Conservation (phyloP, 2,797 vertebrate species). For the Luscinia megarhynchos region DNA sequence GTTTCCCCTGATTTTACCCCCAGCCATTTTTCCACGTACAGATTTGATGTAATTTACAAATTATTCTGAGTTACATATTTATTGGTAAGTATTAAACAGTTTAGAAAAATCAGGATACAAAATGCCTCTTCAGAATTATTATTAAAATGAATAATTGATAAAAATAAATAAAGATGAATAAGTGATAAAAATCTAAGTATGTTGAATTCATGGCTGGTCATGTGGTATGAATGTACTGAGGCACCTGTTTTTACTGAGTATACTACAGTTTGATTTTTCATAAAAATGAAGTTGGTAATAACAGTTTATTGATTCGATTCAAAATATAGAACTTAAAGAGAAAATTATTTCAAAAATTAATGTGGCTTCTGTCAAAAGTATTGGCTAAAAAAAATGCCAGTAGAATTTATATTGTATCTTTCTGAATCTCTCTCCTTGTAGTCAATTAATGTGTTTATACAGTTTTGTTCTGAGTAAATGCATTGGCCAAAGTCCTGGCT, state of each 20-base stretch:
- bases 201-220: neutral
- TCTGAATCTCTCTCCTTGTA: neutral
- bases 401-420: neutral
- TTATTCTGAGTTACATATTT: neutral
- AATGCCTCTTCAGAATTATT: neutral
- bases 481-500: neutral
- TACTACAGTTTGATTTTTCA: neutral
- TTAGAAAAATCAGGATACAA: neutral
- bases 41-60: neutral
- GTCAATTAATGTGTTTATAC: neutral
- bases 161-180: neutral
- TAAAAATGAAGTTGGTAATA: neutral
- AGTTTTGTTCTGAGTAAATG: slow-evolving; percentile 8
- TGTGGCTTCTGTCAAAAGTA: neutral
- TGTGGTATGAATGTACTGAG: neutral
- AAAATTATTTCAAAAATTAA: neutral
- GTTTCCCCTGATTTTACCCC: neutral
- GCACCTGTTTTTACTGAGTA: neutral
- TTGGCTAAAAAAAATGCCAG: neutral
- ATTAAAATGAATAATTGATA: neutral
- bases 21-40: neutral
- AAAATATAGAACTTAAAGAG: neutral
- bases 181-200: neutral
- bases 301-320: neutral
- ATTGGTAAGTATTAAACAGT: neutral